Conservation (phyloP, 1,140 invertebrate species). For the Drosophila bifasciata region DNA sequence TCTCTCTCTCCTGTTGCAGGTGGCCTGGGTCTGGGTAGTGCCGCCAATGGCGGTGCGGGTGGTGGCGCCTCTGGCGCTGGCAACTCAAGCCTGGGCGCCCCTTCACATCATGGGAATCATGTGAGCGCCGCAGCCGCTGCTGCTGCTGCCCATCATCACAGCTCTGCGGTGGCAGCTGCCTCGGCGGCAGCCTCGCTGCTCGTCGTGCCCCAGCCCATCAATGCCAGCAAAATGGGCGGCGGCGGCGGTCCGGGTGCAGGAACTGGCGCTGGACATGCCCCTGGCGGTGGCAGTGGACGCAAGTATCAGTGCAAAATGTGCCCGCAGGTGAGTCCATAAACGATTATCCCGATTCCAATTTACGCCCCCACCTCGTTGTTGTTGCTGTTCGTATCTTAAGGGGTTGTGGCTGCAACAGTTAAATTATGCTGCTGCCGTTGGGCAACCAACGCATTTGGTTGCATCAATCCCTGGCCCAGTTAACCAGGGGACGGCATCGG, state of each 20-base stretch:
- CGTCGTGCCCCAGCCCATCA: constrained; percentile 96
- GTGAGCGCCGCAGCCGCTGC: constrained; percentile 60
- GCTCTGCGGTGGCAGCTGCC: constrained; percentile 83
- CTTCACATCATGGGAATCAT: constrained; percentile 70
- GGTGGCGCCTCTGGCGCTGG: constrained; percentile 84
- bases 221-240: constrained; percentile 88
- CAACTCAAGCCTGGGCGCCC: constrained; percentile 84
- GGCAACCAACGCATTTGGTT: constrained; percentile 15
- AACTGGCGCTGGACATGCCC: constrained; percentile 85
- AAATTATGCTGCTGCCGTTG: constrained; percentile 45
- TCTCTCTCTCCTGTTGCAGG: constrained; percentile 45
- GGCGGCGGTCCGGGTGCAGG: constrained; percentile 82
- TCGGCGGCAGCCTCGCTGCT: constrained; percentile 86
- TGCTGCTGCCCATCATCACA: constrained; percentile 72
- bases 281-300: constrained; percentile 84
- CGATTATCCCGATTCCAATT: constrained; percentile 33
- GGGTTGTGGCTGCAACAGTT: constrained; percentile 44
- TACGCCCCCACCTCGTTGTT: constrained; percentile 1
- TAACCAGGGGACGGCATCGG: constrained; percentile 25
- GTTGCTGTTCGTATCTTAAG: constrained; percentile 51
- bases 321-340: constrained; percentile 91
- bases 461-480: constrained; percentile 45
- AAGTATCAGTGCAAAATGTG: constrained; percentile 99
- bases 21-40: constrained; percentile 55
- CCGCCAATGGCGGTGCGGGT: constrained; percentile 38